phyloP scores from a whole-genome alignment of 2,888 invertebrate species.

The Sialis lutaria region DNA sequence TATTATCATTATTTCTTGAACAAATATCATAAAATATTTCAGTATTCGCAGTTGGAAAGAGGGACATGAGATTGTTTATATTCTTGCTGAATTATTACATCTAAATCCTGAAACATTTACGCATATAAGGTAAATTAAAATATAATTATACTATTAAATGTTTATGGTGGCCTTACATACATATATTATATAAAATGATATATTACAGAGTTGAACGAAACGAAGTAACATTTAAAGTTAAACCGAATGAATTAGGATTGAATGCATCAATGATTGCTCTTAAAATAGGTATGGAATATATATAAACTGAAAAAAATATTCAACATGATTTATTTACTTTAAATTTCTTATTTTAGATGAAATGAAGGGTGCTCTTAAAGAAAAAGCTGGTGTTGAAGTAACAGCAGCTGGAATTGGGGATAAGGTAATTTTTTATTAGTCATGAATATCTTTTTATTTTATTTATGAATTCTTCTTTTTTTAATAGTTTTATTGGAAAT shows the following conservation, averaged over 20 bases:
- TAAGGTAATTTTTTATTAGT: constrained; percentile 35
- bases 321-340: constrained; percentile 11
- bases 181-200: too few relatives aligned
- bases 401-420: constrained; percentile 62
- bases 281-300: constrained; percentile 34
- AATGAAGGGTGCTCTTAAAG: constrained; percentile 47
- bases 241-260: constrained; percentile 41
- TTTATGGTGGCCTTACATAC: constrained; percentile 1
- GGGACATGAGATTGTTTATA: constrained; percentile 52
- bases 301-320: not conserved
- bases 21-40: constrained; percentile 8
- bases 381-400: constrained; percentile 49
- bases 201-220: constrained; percentile 47
- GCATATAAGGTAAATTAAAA: constrained; percentile 37
- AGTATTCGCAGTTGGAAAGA: constrained; percentile 50
- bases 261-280: constrained; percentile 49
- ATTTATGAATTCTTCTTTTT: not conserved
- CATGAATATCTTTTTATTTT: constrained; percentile 3
- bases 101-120: constrained; percentile 42
- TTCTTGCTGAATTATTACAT: constrained; percentile 50
- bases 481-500: not conserved
- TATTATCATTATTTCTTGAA: too few relatives aligned
- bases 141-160: constrained; percentile 2
- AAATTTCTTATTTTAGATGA: constrained; percentile 24
- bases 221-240: constrained; percentile 62